Base-by-base conservation (phyloP, 2,113 vertebrate genomes). In the Sarotherodon lohbergeri region DNA sequence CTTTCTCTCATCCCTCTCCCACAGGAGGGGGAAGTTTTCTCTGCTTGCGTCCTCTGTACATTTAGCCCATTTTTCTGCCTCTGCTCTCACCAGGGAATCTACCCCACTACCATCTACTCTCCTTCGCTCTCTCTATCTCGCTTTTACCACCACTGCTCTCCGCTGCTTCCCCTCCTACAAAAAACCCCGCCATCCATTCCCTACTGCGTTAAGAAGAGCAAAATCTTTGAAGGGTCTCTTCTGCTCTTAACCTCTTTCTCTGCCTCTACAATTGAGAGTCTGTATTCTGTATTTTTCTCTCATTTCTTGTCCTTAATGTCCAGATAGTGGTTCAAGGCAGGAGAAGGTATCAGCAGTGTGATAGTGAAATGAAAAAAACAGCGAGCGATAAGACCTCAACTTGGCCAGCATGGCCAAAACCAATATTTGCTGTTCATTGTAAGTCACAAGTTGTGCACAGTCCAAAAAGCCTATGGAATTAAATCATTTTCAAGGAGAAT, bases 211-310 rank as follows among this genome's bases (percentile, higher is more conserved):
- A 36, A 85, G 80, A 81, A 90, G 66, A 91, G 84, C 17, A 56
- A 87, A 86, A 83, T 86, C 91, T 92, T 76, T 92, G 54, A 90
- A 90, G 86, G 85, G 88, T 90, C 82, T 81, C 80, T 55, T 54
- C 82, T 87, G 80, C 88, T 91, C 79, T 90, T 86, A 90, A 91
- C 86, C 86, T 48, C 66, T 79, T 89, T 81, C 56, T 87, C 89
- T 79, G 50, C 82, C 56, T 92, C 82, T 80, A 80, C 84, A 80
- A 73, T 63, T 81, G 73, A 90, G 83, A 27, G 86, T 73, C 63
- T 80, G 73, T 80, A 85, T 85, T 88, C 84, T 91, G 52, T 88
- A 87, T 90, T 92, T 91, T 88, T 56, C 79, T 91, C 79, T 78
- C 83, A 83, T 88, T 71, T 82, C 81, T 56, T 63, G 61, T 79